Percentiles rank a stretch among this genome's conserved stretches.
phyloP scores from a whole-genome alignment of 2,113 vertebrate genomes.

The Tamias sibiricus region DNA sequence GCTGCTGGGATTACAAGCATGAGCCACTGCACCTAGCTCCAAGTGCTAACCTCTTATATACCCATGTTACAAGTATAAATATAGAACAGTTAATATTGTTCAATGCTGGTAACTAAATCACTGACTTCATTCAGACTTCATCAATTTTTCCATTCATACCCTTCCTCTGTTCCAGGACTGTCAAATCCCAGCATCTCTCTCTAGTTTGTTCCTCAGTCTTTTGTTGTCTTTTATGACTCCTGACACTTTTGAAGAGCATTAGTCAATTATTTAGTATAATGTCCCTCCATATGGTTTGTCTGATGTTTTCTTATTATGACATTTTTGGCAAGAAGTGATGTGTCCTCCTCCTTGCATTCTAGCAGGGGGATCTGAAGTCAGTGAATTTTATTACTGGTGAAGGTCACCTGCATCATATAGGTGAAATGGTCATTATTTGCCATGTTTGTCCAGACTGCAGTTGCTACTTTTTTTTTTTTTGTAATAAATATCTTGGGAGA shows the following conservation, averaged over 20 bases:
- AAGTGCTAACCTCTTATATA: not conserved
- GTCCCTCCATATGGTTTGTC: not conserved
- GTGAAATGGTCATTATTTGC: too few species aligned
- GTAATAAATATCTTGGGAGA: not conserved
- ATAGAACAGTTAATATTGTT: not conserved
- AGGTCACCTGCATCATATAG: not conserved
- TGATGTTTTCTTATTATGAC: not conserved
- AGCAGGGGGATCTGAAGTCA: accelerated
- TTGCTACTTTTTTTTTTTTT: not conserved
- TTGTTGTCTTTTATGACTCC: not conserved
- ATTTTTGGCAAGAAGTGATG: not conserved
- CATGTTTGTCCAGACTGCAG: not conserved
- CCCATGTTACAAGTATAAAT: not conserved
- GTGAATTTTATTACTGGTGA: not conserved
- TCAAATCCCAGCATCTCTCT: not conserved
- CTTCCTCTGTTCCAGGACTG: not conserved
- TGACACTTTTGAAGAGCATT: not conserved
- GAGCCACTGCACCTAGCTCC: too few species aligned
- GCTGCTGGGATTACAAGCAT: too few species aligned
- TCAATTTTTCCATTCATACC: not conserved
- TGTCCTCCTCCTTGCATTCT: not conserved
- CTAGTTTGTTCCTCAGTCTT: not conserved
- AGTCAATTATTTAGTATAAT: not conserved
- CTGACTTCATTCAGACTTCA: not conserved
- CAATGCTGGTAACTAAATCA: not conserved